Percentiles rank a stretch among this genome's conserved stretches.
These are phyloP conservation scores for Hemiscyllium ocellatum DNA, from an alignment of 2,113 vertebrate genomes.

Conservation along the genomic window DNA sequence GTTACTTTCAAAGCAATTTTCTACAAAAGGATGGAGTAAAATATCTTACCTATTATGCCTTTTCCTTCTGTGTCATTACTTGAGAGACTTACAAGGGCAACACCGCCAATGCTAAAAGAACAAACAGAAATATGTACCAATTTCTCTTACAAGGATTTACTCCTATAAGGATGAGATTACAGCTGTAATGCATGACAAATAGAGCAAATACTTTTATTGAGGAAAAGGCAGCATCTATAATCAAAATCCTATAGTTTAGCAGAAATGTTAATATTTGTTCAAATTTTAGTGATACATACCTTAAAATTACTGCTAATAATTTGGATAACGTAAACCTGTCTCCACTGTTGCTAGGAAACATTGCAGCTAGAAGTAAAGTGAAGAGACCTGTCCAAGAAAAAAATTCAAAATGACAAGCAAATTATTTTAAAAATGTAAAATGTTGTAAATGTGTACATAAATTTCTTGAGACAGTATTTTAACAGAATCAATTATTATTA, in stretches of 20 bases:
- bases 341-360: conserved; percentile 94
- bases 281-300: conserved; percentile 57
- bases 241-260: background rate
- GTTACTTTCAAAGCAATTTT: background rate
- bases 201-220: background rate
- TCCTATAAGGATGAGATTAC: background rate
- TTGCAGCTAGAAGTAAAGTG: conserved; percentile 82
- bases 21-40: background rate
- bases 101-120: conserved; percentile 76
- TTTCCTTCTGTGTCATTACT: conserved; percentile 77
- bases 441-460: conserved; percentile 36
- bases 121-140: conserved; percentile 40
- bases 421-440: conserved; percentile 12
- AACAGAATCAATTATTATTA: conserved; percentile 30
- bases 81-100: conserved; percentile 84
- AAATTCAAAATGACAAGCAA: background rate
- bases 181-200: background rate
- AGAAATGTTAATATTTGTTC: background rate
- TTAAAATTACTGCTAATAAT: conserved; percentile 81
- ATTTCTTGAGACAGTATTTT: conserved; percentile 32
- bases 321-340: conserved; percentile 95
- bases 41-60: conserved; percentile 69
- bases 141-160: background rate
- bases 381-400: conserved; percentile 70
- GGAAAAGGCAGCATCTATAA: background rate